phyloP scores from a whole-genome alignment of 1,140 invertebrate genomes.

The Spodoptera litura region DNA sequence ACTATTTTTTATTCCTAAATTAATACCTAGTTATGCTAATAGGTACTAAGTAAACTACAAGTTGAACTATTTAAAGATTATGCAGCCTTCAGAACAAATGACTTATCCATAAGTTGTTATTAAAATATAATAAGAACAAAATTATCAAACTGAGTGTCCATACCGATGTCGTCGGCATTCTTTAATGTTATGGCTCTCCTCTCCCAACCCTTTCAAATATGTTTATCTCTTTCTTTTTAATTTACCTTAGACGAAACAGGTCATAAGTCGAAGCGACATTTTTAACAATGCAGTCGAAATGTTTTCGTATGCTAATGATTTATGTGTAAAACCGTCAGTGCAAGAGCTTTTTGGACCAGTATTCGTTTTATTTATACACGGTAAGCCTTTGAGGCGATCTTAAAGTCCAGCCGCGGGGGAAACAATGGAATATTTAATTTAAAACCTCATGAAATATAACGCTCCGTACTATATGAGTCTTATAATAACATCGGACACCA shows the following conservation, averaged over 20 bases:
- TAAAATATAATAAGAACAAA: slow-evolving; percentile 19
- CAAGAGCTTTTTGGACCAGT: slow-evolving; percentile 70
- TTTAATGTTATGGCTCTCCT: slow-evolving; percentile 68
- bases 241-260: slow-evolving; percentile 80
- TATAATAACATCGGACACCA: not conserved
- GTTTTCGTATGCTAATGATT: slow-evolving; percentile 85
- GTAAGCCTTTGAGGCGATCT: slow-evolving; percentile 66
- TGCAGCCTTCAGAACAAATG: not conserved
- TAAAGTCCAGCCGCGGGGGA: slow-evolving; percentile 59
- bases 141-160: slow-evolving; percentile 22
- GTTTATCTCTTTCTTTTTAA: slow-evolving; percentile 73
- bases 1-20: too few relatives aligned
- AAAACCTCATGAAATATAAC: slow-evolving; percentile 40
- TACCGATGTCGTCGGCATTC: slow-evolving; percentile 70
- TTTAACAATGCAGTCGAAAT: slow-evolving; percentile 84
- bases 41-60: not conserved
- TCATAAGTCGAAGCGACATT: slow-evolving; percentile 84
- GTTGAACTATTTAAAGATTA: not conserved
- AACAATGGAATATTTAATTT: slow-evolving; percentile 68
- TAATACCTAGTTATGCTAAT: too few relatives aligned
- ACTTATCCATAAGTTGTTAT: not conserved
- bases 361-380: slow-evolving; percentile 68
- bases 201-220: slow-evolving; percentile 57
- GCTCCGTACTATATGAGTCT: not conserved
- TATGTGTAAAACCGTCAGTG: slow-evolving; percentile 80